These are phyloP conservation scores for Megaceryle torquata DNA, from an alignment of 2,113 vertebrate species.

Conservation along the genomic window DNA sequence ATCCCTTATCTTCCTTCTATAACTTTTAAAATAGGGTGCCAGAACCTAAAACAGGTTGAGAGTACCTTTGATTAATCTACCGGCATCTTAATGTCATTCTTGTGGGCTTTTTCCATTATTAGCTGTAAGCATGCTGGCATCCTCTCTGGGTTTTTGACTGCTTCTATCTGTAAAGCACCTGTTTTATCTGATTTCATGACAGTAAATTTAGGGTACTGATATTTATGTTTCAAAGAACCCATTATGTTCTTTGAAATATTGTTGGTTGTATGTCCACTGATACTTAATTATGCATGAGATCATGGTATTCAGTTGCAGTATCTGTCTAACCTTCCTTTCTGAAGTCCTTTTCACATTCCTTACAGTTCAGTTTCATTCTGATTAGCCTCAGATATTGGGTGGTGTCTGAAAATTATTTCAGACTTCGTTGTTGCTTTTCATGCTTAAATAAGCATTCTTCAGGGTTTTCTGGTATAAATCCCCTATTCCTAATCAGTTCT, in stretches of 20 bases:
- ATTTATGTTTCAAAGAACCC: not conserved
- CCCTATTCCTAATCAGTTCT: not conserved
- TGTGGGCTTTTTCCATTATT: not conserved
- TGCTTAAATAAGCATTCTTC: not conserved
- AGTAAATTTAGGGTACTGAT: not conserved
- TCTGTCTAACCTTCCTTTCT: not conserved
- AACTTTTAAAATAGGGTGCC: conserved; percentile 21
- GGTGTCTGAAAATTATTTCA: not conserved
- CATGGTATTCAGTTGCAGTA: not conserved
- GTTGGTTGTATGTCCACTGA: not conserved
- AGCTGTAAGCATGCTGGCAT: not conserved
- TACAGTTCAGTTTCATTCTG: not conserved
- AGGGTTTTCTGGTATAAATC: not conserved
- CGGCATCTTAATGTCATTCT: not conserved
- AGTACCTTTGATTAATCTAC: not conserved
- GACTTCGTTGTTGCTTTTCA: not conserved
- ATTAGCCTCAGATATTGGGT: not conserved
- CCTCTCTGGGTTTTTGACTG: not conserved
- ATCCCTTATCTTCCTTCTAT: conserved; percentile 16
- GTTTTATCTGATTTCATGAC: not conserved
- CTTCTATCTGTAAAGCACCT: not conserved
- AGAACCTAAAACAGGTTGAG: not conserved
- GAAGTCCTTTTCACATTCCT: not conserved
- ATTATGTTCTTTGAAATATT: not conserved
- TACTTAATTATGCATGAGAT: not conserved